These are phyloP conservation scores for Carterocephalus palaemon DNA, from an alignment of 2,888 invertebrate species.

Conservation along the genomic window DNA sequence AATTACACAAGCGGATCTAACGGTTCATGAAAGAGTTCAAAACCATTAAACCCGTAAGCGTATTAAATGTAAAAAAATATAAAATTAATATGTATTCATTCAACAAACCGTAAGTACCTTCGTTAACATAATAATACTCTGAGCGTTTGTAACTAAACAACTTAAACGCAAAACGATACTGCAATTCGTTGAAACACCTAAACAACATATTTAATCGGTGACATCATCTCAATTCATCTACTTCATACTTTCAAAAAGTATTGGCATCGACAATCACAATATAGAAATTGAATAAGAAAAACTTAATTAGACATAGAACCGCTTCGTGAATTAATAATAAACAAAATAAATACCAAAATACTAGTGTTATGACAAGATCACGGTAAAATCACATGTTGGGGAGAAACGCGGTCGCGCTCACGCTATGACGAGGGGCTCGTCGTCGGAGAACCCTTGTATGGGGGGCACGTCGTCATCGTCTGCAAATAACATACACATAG, in stretches of 20 bases:
- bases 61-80: no score
- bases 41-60: no score
- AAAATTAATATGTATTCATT: conserved; percentile 8
- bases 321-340: conserved; percentile 13
- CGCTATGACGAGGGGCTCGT: conserved; percentile 95
- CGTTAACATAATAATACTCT: conserved; percentile 23
- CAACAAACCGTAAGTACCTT: conserved; percentile 13
- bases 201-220: conserved; percentile 1
- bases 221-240: conserved; percentile 12
- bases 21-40: no score
- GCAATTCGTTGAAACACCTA: conserved; percentile 10
- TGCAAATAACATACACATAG: conserved; percentile 40
- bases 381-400: conserved; percentile 37
- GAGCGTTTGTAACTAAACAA: conserved; percentile 20
- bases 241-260: conserved; percentile 21
- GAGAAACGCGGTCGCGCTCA: conserved; percentile 60
- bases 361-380: conserved; percentile 62
- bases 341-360: conserved; percentile 43
- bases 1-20: no score
- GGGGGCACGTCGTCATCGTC: conserved; percentile 93
- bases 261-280: conserved; percentile 15
- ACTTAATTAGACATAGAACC: conserved; percentile 15
- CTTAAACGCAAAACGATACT: conserved; percentile 10
- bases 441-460: conserved; percentile 94
- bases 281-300: conserved; percentile 17